phyloP scores from a whole-genome alignment of 1,140 invertebrate species.

The Medauroidea extradentata region DNA sequence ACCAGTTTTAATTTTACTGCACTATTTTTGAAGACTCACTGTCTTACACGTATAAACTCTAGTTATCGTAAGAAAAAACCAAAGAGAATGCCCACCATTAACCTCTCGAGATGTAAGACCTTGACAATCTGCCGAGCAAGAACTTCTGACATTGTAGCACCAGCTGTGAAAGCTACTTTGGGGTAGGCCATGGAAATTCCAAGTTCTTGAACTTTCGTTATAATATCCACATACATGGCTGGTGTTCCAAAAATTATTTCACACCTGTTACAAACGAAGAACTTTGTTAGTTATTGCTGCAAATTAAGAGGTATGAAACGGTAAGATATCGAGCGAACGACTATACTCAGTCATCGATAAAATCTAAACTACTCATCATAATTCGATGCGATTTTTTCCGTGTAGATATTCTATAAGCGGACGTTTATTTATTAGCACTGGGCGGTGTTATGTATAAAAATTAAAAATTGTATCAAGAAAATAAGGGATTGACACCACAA shows the following conservation, averaged over 20 bases:
- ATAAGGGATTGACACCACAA: too few relatives aligned
- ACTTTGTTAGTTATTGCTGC: too few relatives aligned
- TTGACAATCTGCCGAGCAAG: constrained; percentile 60
- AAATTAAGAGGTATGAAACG: too few relatives aligned
- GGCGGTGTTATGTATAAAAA: too few relatives aligned
- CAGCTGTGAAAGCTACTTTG: constrained; percentile 64
- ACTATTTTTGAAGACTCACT: background rate
- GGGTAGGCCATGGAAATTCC: constrained; percentile 23
- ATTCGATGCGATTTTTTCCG: too few relatives aligned
- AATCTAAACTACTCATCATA: too few relatives aligned
- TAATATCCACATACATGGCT: constrained; percentile 91
- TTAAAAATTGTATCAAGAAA: too few relatives aligned
- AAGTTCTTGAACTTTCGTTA: constrained; percentile 31
- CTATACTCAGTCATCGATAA: too few relatives aligned
- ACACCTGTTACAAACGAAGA: constrained; percentile 57
- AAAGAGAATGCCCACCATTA: constrained; percentile 43
- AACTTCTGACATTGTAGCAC: constrained; percentile 67
- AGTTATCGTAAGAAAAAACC: background rate
- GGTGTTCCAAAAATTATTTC: constrained; percentile 86
- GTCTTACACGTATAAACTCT: background rate
- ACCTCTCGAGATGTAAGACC: constrained; percentile 43
- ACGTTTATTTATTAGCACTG: too few relatives aligned
- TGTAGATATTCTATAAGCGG: too few relatives aligned
- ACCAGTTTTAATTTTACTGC: background rate
- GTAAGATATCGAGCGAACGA: too few relatives aligned